Evolutionary conservation across 2,888 invertebrate species (phyloP).

Genomic region (Pandemis heparana): DNA sequence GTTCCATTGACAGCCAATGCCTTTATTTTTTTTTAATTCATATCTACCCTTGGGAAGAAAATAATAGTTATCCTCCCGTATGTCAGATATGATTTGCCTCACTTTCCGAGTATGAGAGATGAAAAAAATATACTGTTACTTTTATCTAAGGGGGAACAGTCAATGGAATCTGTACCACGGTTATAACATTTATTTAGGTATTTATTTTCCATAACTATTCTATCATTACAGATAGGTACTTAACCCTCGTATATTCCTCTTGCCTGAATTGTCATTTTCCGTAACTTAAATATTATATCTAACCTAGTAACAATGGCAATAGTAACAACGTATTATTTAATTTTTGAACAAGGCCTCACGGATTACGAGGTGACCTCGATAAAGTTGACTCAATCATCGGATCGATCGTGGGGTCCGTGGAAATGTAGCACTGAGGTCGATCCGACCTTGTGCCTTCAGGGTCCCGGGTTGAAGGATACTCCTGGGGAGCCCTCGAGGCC

Average conservation of each 20-base stretch:
- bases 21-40: too few species aligned
- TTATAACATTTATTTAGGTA: too few species aligned
- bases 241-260: too few species aligned
- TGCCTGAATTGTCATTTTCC: not conserved
- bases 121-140: not conserved
- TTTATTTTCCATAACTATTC: too few species aligned
- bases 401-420: constrained; percentile 63
- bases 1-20: too few species aligned
- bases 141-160: not conserved
- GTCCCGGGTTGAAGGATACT: constrained; percentile 68
- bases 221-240: too few species aligned
- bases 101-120: too few species aligned
- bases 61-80: too few species aligned
- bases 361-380: constrained; percentile 58
- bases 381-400: constrained; percentile 58
- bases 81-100: too few species aligned
- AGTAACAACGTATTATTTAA: constrained; percentile 26
- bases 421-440: constrained; percentile 55
- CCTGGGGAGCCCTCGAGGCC: constrained; percentile 68
- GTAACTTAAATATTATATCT: not conserved
- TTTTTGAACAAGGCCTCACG: constrained; percentile 17
- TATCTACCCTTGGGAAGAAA: too few species aligned
- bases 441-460: constrained; percentile 67
- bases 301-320: constrained; percentile 23
- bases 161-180: not conserved